phyloP scores from a whole-genome alignment of 2,797 vertebrate genomes.

The Crenichthys baileyi region DNA sequence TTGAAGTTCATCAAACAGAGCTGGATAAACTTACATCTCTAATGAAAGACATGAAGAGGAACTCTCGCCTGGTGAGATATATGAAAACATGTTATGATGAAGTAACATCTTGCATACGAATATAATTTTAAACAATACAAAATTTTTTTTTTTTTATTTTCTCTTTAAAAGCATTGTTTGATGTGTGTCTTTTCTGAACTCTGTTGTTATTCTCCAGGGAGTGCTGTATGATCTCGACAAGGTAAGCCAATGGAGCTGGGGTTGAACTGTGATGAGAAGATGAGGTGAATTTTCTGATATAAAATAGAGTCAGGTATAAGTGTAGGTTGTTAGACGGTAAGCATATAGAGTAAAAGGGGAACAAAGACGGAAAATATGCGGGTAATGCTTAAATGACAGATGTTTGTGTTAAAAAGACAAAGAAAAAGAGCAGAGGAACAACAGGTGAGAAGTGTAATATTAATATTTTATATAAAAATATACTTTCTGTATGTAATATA shows the following conservation, averaged over 20 bases:
- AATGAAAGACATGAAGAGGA: constrained; percentile 98
- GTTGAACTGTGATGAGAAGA: no score
- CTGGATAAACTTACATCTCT: constrained; percentile 93
- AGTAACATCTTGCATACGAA: not conserved
- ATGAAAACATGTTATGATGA: not conserved
- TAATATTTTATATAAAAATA: no score
- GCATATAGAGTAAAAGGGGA: no score
- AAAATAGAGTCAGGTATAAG: no score
- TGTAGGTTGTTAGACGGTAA: no score
- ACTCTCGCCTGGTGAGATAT: constrained; percentile 92
- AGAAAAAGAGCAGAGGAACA: no score
- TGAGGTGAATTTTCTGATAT: no score
- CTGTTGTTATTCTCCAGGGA: constrained; percentile 82
- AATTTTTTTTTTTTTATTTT: not conserved
- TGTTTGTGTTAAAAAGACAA: no score
- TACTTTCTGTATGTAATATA: no score
- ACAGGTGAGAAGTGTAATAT: no score
- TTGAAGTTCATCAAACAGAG: constrained; percentile 94
- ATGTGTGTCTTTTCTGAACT: constrained; percentile 31
- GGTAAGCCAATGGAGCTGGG: constrained; percentile 79
- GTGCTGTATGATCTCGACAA: constrained; percentile 98
- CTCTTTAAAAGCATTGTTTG: constrained; percentile 12
- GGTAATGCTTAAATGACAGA: no score
- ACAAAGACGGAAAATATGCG: no score
- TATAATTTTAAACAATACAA: not conserved